Percentiles rank a stretch among this genome's conserved stretches.
phyloP scores from a whole-genome alignment of 2,797 vertebrate species.

The Ceryle rudis region DNA sequence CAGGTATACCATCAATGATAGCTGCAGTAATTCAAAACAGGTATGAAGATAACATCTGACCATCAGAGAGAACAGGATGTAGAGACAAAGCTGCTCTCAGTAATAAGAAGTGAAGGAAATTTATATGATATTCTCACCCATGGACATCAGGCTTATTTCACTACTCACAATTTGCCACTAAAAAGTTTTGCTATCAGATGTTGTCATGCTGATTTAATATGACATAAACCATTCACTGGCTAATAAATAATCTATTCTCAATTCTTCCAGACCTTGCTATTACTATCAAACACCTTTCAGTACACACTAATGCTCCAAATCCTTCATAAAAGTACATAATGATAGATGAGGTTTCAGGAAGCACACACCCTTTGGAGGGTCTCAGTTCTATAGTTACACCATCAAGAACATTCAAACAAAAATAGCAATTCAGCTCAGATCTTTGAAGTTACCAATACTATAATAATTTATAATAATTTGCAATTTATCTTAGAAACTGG shows the following conservation, averaged over 20 bases:
- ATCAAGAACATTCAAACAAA: background rate
- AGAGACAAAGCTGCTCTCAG: background rate
- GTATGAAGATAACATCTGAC: background rate
- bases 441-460: background rate
- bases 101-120: background rate
- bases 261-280: background rate
- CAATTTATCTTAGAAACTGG: background rate
- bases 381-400: background rate
- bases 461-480: background rate
- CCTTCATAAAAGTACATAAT: background rate
- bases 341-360: background rate
- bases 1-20: background rate
- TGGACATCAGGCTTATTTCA: background rate
- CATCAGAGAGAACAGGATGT: background rate
- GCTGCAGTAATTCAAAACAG: constrained; percentile 26
- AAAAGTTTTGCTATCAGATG: background rate
- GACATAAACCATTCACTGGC: background rate
- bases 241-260: background rate
- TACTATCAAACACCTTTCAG: background rate
- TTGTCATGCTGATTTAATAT: background rate
- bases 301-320: background rate
- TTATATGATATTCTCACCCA: background rate
- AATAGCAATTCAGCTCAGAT: background rate
- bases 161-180: background rate
- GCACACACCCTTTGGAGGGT: background rate